These are phyloP conservation scores for Apis cerana DNA, from an alignment of 1,140 invertebrate species.

Conservation along the genomic window DNA sequence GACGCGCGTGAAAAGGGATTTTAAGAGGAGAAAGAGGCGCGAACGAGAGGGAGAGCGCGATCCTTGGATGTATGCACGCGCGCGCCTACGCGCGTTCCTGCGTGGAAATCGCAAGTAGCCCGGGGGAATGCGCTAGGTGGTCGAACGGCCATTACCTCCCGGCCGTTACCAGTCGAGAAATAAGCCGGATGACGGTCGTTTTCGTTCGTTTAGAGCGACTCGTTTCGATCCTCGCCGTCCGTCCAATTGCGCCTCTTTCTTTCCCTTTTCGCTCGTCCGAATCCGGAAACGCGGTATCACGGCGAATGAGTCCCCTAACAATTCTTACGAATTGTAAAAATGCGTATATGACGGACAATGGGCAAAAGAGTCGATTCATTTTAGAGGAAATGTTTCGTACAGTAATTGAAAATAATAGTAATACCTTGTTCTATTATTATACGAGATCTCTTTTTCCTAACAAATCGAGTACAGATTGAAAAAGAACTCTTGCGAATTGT, in stretches of 20 bases:
- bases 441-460: too few relatives aligned
- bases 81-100: conserved; percentile 25
- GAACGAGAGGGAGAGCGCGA: conserved; percentile 33
- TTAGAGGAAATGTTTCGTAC: too few relatives aligned
- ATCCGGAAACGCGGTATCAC: too few relatives aligned
- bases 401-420: too few relatives aligned
- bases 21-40: background rate
- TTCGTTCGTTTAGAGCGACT: conserved; percentile 23
- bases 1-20: too few relatives aligned
- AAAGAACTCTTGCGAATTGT: too few relatives aligned
- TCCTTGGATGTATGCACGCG: conserved; percentile 22
- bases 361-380: too few relatives aligned
- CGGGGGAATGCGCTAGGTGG: conserved; percentile 39
- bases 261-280: background rate
- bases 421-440: too few relatives aligned
- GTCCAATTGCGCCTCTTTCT: background rate
- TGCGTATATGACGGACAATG: too few relatives aligned
- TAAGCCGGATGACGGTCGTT: conserved; percentile 39
- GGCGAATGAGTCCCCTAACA: too few relatives aligned
- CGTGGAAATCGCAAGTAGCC: conserved; percentile 30
- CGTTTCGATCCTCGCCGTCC: conserved; percentile 2
- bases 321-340: too few relatives aligned
- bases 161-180: conserved; percentile 2
- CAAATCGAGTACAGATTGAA: too few relatives aligned
- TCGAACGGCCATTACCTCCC: background rate